A percentile compares a stretch with the other conserved stretches of the same genome.
Conservation (phyloP, 2,888 invertebrate genomes). For the Gastrophysa polygoni region DNA sequence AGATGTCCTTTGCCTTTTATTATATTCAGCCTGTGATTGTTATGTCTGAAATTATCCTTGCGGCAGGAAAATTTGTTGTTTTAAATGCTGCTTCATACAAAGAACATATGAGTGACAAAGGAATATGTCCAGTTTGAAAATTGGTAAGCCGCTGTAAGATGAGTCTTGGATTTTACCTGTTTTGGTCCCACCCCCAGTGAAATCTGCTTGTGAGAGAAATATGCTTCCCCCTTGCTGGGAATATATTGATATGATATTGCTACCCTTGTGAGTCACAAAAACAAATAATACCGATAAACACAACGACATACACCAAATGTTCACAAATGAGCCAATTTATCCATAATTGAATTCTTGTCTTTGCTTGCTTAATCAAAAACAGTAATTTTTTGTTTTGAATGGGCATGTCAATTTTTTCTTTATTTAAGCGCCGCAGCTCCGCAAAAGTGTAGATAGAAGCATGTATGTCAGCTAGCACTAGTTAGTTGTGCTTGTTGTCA, state of each 20-base stretch:
- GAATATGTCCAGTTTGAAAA: conserved; percentile 69
- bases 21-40: conserved; percentile 32
- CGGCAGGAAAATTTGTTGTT: conserved; percentile 35
- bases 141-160: conserved; percentile 58
- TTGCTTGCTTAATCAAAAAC: conserved; percentile 6
- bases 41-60: conserved; percentile 41
- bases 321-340: conserved; percentile 4
- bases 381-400: conserved; percentile 6
- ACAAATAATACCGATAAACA: neutral
- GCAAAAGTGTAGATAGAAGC: conserved; percentile 51
- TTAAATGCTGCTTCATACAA: conserved; percentile 46
- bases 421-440: conserved; percentile 44
- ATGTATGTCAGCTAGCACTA: conserved; percentile 52
- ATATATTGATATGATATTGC: conserved; percentile 22
- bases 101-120: conserved; percentile 55
- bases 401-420: conserved; percentile 31
- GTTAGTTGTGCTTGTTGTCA: conserved; percentile 61
- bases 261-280: conserved; percentile 9
- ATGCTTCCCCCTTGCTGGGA: conserved; percentile 27
- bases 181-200: conserved; percentile 55
- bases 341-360: conserved; percentile 9
- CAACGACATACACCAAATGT: conserved; percentile 5
- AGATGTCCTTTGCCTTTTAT: conserved; percentile 8
- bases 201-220: conserved; percentile 38
- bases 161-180: conserved; percentile 27